Percentiles rank a stretch among this genome's conserved stretches.
Conservation (phyloP, 2,797 vertebrate genomes). For the Arrhamphus sclerolepis region DNA sequence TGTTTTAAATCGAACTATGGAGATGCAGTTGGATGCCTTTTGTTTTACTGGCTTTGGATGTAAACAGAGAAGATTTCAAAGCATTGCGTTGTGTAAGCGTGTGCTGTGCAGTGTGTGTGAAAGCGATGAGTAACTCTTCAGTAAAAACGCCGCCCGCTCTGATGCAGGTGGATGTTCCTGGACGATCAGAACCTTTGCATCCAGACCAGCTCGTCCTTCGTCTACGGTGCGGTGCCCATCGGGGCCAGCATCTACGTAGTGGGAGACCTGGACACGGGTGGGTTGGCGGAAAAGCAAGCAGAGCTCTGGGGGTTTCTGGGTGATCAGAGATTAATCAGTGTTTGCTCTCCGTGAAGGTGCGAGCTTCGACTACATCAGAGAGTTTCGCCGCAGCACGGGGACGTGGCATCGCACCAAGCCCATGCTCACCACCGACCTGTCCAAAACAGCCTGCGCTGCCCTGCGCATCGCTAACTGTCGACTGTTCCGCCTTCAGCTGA, state of each 20-base stretch:
- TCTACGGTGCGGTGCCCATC: constrained; percentile 95
- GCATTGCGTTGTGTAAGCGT: too few species aligned
- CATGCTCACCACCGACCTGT: constrained; percentile 89
- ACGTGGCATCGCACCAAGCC: constrained; percentile 94
- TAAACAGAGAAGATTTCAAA: too few species aligned
- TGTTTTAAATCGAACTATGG: too few species aligned
- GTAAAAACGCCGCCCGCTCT: not conserved
- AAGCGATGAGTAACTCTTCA: too few species aligned
- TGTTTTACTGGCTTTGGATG: too few species aligned
- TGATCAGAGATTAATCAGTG: rapidly evolving
- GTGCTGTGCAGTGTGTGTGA: too few species aligned
- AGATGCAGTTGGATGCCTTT: too few species aligned
- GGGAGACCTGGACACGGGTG: constrained; percentile 97
- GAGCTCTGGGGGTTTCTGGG: too few species aligned
- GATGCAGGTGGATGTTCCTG: constrained; percentile 91
- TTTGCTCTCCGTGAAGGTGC: constrained; percentile 78
- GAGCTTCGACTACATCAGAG: constrained; percentile 95
- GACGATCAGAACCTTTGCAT: constrained; percentile 96
- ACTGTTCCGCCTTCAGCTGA: constrained; percentile 94
- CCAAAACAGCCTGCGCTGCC: constrained; percentile 89
- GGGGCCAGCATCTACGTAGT: constrained; percentile 97
- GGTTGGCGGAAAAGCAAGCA: constrained; percentile 31
- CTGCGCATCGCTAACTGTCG: constrained; percentile 96
- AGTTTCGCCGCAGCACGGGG: constrained; percentile 94
- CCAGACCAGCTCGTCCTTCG: constrained; percentile 95